A percentile compares a stretch with the other conserved stretches of the same genome.
Conservation (phyloP, 2,888 invertebrate species). For the Erpobdella octoculata region DNA sequence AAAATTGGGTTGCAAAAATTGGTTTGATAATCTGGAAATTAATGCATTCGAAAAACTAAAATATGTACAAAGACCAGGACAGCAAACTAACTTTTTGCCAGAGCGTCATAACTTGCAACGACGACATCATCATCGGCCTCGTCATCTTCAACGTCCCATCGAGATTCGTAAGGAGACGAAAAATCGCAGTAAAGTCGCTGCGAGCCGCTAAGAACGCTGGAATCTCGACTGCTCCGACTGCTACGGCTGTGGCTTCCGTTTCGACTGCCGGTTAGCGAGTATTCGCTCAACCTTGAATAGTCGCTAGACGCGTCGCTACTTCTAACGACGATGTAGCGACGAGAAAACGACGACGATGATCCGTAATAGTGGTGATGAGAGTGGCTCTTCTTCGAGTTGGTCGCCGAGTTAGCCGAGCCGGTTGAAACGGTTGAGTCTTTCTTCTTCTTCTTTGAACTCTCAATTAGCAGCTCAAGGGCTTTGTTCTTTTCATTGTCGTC, state of each 20-base stretch:
- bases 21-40: too few relatives aligned
- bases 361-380: neutral
- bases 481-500: conserved; percentile 27
- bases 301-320: conserved; percentile 35
- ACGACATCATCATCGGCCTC: neutral
- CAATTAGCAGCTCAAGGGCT: conserved; percentile 14
- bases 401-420: neutral
- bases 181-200: conserved; percentile 14
- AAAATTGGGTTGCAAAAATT: neutral
- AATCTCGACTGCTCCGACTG: conserved; percentile 36
- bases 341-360: conserved; percentile 14
- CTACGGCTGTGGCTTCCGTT: conserved; percentile 33
- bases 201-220: conserved; percentile 34
- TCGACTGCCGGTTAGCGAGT: conserved; percentile 34
- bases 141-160: conserved; percentile 6
- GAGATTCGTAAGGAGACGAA: conserved; percentile 18
- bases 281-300: conserved; percentile 35
- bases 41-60: neutral
- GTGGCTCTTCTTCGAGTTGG: neutral
- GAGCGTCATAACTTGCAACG: neutral
- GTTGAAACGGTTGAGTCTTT: neutral
- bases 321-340: conserved; percentile 29
- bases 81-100: neutral
- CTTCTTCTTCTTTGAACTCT: neutral
- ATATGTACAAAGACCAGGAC: neutral